These are phyloP conservation scores for Cephus sareptanus DNA, from an alignment of 2,888 invertebrate species.

Conservation along the genomic window DNA sequence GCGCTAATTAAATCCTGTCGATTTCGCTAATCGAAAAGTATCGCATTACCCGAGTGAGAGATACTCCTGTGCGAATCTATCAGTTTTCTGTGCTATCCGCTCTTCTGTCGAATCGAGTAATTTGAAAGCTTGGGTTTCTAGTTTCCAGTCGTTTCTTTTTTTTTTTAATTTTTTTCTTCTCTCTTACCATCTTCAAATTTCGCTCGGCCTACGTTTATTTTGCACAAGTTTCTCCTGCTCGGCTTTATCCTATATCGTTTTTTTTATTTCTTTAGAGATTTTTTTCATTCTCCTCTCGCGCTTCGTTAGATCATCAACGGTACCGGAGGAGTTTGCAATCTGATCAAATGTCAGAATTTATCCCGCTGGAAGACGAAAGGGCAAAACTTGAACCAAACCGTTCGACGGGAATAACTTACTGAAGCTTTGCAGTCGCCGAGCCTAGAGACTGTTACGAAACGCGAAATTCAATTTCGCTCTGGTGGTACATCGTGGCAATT, in stretches of 20 bases:
- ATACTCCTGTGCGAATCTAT: background rate
- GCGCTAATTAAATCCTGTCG: background rate
- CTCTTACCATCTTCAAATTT: background rate
- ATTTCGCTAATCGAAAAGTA: background rate
- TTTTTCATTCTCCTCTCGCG: background rate
- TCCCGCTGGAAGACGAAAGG: background rate
- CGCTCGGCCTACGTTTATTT: background rate
- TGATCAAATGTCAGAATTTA: background rate
- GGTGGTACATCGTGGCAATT: slow-evolving; percentile 4
- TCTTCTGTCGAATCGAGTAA: background rate
- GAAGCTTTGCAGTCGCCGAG: background rate
- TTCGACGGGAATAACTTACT: background rate
- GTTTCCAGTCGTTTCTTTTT: slow-evolving; percentile 9
- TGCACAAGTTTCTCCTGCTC: background rate
- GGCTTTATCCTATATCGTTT: background rate
- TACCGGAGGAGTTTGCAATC: background rate
- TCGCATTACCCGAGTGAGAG: background rate
- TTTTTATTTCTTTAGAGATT: background rate
- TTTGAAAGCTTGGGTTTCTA: background rate
- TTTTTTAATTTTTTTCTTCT: slow-evolving; percentile 4
- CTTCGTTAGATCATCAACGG: background rate
- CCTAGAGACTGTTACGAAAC: background rate
- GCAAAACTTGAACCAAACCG: background rate
- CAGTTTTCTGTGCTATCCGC: background rate
- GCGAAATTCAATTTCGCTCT: slow-evolving; percentile 13